phyloP scores from a whole-genome alignment of 2,888 invertebrate species.

The Dolichopus griseipennis region DNA sequence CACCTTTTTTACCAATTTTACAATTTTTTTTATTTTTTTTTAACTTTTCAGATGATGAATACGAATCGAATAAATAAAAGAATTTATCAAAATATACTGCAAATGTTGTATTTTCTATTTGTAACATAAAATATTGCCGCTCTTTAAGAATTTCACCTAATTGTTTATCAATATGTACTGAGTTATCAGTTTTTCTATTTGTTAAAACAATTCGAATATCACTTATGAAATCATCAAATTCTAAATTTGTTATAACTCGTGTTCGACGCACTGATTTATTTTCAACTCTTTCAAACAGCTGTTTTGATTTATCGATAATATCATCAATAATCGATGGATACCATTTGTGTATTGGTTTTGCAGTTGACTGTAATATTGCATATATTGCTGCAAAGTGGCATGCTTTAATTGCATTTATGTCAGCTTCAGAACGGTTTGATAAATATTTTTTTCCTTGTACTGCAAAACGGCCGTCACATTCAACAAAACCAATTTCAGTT shows the following conservation, averaged over 20 bases:
- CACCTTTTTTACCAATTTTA: no score
- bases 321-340: conserved; percentile 52
- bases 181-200: not conserved
- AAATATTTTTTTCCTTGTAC: conserved; percentile 53
- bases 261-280: conserved; percentile 48
- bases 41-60: conserved; percentile 32
- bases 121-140: conserved; percentile 49
- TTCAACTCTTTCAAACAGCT: conserved; percentile 50
- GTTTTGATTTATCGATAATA: conserved; percentile 52
- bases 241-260: conserved; percentile 54
- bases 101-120: conserved; percentile 49
- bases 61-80: conserved; percentile 57
- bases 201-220: conserved; percentile 46
- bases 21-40: no score
- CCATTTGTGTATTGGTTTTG: conserved; percentile 56
- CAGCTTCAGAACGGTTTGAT: conserved; percentile 32
- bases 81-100: conserved; percentile 51
- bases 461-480: conserved; percentile 44
- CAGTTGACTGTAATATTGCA: conserved; percentile 53
- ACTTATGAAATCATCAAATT: conserved; percentile 55
- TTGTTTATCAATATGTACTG: not conserved
- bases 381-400: conserved; percentile 57
- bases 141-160: conserved; percentile 26
- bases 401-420: conserved; percentile 34
- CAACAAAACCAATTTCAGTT: conserved; percentile 32